These are phyloP conservation scores for Ceryle rudis DNA, from an alignment of 2,797 vertebrate genomes.

Conservation along the genomic window DNA sequence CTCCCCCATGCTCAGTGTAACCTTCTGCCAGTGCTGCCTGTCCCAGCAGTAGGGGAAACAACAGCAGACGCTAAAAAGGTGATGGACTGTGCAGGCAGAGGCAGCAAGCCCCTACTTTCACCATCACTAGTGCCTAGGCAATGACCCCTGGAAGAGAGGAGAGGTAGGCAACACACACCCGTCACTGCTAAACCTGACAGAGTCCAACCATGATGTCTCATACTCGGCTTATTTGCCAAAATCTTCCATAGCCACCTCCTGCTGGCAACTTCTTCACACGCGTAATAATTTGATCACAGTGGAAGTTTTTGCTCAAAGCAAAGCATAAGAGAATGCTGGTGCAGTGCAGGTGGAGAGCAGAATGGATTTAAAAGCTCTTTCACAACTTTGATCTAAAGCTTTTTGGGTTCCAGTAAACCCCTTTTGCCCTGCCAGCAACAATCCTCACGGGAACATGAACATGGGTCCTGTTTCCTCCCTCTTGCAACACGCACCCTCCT, in stretches of 20 bases:
- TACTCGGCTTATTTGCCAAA: not conserved
- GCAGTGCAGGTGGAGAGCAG: not conserved
- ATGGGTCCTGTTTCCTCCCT: not conserved
- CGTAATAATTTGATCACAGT: not conserved
- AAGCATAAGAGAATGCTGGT: not conserved
- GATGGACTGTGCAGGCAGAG: accelerated
- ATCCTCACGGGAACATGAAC: not conserved
- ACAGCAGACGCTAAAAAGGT: not conserved
- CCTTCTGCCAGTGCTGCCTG: not conserved
- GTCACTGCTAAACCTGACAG: not conserved
- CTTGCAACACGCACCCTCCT: not conserved
- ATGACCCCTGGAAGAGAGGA: not conserved
- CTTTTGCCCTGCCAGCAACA: not conserved
- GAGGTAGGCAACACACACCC: not conserved
- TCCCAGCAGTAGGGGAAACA: not conserved
- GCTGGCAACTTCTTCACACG: not conserved
- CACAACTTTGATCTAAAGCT: conserved; percentile 34
- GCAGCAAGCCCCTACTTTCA: not conserved
- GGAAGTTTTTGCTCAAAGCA: conserved; percentile 15
- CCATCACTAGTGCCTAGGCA: not conserved
- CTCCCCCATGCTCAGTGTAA: not conserved
- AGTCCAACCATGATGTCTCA: not conserved
- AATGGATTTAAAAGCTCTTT: not conserved
- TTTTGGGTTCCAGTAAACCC: not conserved
- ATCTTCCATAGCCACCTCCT: not conserved